Conservation (phyloP, 2,888 invertebrate genomes). For the Pachymerium ferrugineum region DNA sequence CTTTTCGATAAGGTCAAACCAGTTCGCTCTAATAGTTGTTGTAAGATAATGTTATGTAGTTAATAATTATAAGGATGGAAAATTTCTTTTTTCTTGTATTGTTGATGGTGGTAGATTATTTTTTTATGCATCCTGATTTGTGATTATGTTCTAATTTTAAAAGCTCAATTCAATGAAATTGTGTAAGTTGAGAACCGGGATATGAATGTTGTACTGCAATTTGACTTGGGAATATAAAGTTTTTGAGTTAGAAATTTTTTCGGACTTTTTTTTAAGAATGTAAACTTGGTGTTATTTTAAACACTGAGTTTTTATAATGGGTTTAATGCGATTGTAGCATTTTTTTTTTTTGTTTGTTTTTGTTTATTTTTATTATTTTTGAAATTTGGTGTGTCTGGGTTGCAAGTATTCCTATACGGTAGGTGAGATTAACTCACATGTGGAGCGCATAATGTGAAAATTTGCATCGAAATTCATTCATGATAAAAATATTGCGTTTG, state of each 20-base stretch:
- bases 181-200: slow-evolving; percentile 23
- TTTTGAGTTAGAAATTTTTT: background rate
- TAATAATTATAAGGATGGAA: too few relatives aligned
- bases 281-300: too few relatives aligned
- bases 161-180: slow-evolving; percentile 21
- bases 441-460: background rate
- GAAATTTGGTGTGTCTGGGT: too few relatives aligned
- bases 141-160: slow-evolving; percentile 20
- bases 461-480: slow-evolving; percentile 19
- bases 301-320: too few relatives aligned
- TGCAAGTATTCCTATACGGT: too few relatives aligned
- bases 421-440: background rate
- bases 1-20: slow-evolving; percentile 15
- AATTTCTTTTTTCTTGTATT: background rate
- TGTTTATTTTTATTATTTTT: too few relatives aligned
- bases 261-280: background rate
- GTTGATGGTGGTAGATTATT: too few relatives aligned
- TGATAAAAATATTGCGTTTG: background rate
- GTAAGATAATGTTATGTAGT: too few relatives aligned
- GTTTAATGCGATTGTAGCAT: too few relatives aligned
- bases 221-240: too few relatives aligned
- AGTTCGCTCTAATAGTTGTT: background rate
- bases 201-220: slow-evolving; percentile 12
- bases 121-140: slow-evolving; percentile 4
- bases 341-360: too few relatives aligned